These are phyloP conservation scores for Calameuta filiformis DNA, from an alignment of 2,888 invertebrate genomes.

Conservation along the genomic window DNA sequence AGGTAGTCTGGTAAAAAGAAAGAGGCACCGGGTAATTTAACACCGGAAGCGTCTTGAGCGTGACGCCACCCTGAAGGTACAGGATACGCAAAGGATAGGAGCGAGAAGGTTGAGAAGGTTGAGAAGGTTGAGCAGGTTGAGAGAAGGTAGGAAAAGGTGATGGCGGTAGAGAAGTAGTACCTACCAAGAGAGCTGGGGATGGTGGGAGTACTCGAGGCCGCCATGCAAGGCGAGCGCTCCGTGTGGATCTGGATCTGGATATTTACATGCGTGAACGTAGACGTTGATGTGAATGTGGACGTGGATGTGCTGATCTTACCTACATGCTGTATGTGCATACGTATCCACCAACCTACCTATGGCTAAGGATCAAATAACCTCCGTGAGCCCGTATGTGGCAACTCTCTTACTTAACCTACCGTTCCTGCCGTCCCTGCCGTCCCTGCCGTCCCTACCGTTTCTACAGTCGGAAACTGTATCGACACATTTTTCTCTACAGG, in stretches of 20 bases:
- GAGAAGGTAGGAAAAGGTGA: slow-evolving; percentile 39
- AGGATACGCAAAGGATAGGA: slow-evolving; percentile 57
- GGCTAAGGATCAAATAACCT: slow-evolving; percentile 28
- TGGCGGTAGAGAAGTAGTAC: slow-evolving; percentile 30
- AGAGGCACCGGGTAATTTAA: slow-evolving; percentile 60
- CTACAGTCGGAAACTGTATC: slow-evolving; percentile 58
- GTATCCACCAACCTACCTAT: slow-evolving; percentile 25
- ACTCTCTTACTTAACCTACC: slow-evolving; percentile 59
- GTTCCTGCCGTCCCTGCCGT: slow-evolving; percentile 37
- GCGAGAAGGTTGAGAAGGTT: slow-evolving; percentile 37
- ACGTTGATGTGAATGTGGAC: slow-evolving; percentile 10
- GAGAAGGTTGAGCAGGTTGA: slow-evolving; percentile 26
- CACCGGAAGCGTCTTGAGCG: slow-evolving; percentile 67
- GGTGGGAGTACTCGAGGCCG: slow-evolving; percentile 54
- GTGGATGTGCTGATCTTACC: slow-evolving; percentile 16
- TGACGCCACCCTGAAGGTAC: slow-evolving; percentile 66
- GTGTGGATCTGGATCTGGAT: slow-evolving; percentile 2
- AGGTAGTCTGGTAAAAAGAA: slow-evolving; percentile 23
- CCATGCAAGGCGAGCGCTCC: slow-evolving; percentile 47
- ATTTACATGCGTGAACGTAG: no score
- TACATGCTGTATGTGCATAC: slow-evolving; percentile 12
- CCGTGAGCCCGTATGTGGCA: slow-evolving; percentile 52
- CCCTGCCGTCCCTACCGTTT: slow-evolving; percentile 5
- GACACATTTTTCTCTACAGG: slow-evolving; percentile 49
- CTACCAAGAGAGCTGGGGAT: slow-evolving; percentile 31